Conservation (phyloP, 2,113 vertebrate species). For the cat (Felis catus) region DNA sequence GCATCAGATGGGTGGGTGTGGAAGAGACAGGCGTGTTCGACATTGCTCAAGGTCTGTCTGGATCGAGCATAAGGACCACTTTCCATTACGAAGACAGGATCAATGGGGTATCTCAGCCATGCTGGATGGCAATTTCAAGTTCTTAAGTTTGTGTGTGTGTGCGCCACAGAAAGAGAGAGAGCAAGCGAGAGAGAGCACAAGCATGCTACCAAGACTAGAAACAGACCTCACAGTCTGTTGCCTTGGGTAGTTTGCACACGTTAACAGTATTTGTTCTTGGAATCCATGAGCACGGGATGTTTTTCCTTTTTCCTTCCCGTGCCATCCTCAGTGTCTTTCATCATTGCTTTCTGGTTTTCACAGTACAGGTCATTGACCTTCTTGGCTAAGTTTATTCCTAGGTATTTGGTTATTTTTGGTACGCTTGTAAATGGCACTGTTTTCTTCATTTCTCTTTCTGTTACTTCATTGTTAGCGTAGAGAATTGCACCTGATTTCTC, state of each 20-base stretch:
- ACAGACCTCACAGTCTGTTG: background rate
- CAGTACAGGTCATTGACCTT: background rate
- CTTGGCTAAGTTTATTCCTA: background rate
- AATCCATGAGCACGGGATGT: background rate
- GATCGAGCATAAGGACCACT: background rate
- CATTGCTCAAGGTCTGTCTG: background rate
- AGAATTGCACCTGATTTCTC: too few relatives aligned
- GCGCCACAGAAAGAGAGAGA: background rate
- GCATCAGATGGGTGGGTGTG: background rate
- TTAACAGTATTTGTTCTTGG: background rate
- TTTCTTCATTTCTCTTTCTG: too few relatives aligned
- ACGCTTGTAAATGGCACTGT: background rate
- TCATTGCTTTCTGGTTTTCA: background rate
- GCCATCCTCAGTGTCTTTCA: background rate
- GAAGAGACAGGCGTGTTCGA: background rate
- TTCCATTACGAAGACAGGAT: background rate
- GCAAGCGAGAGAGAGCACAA: too few relatives aligned
- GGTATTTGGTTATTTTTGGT: background rate
- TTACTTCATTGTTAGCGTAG: too few relatives aligned
- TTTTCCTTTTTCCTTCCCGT: background rate
- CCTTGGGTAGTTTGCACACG: background rate
- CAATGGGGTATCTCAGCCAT: background rate
- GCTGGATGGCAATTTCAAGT: background rate
- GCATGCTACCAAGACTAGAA: background rate
- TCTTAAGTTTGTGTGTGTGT: background rate